These are phyloP conservation scores for Acanthopagrus latus DNA, from an alignment of 2,797 vertebrate genomes.

Conservation along the genomic window DNA sequence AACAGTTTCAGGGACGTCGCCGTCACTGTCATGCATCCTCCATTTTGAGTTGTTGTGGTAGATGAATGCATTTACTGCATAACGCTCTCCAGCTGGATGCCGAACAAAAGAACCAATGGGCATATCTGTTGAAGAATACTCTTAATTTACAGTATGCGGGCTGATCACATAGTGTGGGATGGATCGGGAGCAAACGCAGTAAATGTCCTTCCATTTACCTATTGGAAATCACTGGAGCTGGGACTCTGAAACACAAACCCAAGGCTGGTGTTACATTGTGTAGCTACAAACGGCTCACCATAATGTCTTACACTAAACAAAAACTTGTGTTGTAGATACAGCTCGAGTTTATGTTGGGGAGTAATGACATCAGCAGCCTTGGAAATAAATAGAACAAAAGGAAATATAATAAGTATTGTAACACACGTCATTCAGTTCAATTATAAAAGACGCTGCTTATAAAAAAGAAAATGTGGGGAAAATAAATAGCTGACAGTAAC, in stretches of 20 bases:
- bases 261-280: not conserved
- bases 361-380: not conserved
- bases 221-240: not conserved
- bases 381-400: not conserved
- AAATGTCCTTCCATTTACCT: not conserved
- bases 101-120: not conserved
- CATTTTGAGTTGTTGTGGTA: not conserved
- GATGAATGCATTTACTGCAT: not conserved
- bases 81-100: not conserved
- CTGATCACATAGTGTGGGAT: not conserved
- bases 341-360: not conserved
- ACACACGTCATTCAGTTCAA: not conserved
- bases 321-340: not conserved
- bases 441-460: not conserved
- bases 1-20: no score
- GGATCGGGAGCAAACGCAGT: not conserved
- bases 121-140: not conserved
- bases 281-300: not conserved
- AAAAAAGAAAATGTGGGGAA: no score
- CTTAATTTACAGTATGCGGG: not conserved
- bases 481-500: no score
- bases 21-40: no score
- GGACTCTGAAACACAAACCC: not conserved
- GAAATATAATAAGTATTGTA: not conserved
- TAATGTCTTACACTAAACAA: not conserved